Evolutionary conservation across 2,113 vertebrate species (phyloP).

Genomic region (Coreoperca whiteheadi): DNA sequence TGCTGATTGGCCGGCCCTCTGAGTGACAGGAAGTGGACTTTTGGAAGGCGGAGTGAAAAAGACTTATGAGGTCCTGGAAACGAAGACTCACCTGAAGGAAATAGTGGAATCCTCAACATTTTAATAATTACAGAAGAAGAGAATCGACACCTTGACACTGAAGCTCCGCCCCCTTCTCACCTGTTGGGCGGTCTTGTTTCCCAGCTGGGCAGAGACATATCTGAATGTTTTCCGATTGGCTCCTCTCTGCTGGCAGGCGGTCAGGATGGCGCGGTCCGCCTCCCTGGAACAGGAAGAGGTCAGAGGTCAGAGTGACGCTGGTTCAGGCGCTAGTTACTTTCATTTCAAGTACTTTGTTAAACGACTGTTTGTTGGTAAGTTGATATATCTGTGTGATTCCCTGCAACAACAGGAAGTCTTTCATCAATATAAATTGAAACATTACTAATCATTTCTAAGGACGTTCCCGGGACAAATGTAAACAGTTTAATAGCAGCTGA

Average conservation of each 20-base stretch:
- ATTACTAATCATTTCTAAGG: too few species aligned
- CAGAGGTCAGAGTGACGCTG: not conserved
- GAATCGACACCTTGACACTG: not conserved
- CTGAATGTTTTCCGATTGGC: slow-evolving; percentile 90
- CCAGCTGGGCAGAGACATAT: slow-evolving; percentile 86
- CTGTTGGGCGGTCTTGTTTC: slow-evolving; percentile 90
- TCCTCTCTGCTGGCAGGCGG: slow-evolving; percentile 89
- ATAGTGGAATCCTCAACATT: not conserved
- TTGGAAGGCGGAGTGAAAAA: slow-evolving; percentile 87
- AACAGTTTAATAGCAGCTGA: too few species aligned
- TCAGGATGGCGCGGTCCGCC: slow-evolving; percentile 92
- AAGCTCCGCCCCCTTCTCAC: slow-evolving; percentile 68
- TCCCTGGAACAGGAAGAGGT: slow-evolving; percentile 83
- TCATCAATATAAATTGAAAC: too few species aligned
- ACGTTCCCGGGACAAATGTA: too few species aligned
- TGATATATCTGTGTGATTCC: too few species aligned
- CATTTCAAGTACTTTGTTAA: too few species aligned
- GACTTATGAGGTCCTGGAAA: slow-evolving; percentile 89
- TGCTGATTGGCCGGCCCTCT: slow-evolving; percentile 78
- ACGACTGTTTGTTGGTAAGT: too few species aligned
- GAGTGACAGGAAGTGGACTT: slow-evolving; percentile 85
- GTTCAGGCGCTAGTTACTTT: not conserved
- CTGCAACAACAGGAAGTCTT: too few species aligned
- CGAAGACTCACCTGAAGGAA: slow-evolving; percentile 87
- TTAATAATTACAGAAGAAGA: not conserved